Conservation (phyloP, 1,140 invertebrate species). For the Thaumatotibia leucotreta region DNA sequence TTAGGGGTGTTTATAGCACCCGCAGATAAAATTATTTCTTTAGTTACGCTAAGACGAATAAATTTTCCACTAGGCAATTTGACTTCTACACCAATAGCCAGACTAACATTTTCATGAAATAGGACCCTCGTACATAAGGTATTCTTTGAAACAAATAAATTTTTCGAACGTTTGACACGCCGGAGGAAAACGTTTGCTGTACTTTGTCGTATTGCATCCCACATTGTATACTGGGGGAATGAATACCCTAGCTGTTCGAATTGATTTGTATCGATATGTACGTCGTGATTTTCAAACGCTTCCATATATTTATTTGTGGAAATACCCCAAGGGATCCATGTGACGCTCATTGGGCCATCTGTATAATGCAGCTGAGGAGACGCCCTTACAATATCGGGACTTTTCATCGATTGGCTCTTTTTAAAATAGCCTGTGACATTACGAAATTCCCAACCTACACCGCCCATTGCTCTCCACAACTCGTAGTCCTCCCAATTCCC, state of each 20-base stretch:
- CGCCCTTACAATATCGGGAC: conserved; percentile 81
- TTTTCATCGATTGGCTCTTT: conserved; percentile 89
- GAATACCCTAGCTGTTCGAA: conserved; percentile 87
- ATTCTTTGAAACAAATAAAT: conserved; percentile 86
- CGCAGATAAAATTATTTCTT: conserved; percentile 77
- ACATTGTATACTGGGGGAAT: conserved; percentile 89
- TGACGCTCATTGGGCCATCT: conserved; percentile 84
- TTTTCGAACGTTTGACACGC: conserved; percentile 83
- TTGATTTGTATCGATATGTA: conserved; percentile 87
- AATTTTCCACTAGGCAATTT: conserved; percentile 50
- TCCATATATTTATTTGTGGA: conserved; percentile 77
- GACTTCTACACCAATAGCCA: conserved; percentile 55
- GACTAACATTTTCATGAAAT: conserved; percentile 79
- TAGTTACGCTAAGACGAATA: conserved; percentile 37
- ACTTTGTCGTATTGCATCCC: conserved; percentile 87
- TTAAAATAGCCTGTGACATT: conserved; percentile 89
- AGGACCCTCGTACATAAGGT: conserved; percentile 83
- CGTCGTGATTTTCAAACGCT: conserved; percentile 88
- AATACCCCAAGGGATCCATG: conserved; percentile 86
- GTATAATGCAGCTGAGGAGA: conserved; percentile 78
- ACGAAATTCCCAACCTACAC: conserved; percentile 90
- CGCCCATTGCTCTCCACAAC: conserved; percentile 88
- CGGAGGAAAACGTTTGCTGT: conserved; percentile 89
- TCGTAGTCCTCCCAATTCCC: conserved; percentile 90
- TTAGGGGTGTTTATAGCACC: conserved; percentile 75